Conservation (phyloP, 2,797 vertebrate species). For the Pseudochirops corinnae region DNA sequence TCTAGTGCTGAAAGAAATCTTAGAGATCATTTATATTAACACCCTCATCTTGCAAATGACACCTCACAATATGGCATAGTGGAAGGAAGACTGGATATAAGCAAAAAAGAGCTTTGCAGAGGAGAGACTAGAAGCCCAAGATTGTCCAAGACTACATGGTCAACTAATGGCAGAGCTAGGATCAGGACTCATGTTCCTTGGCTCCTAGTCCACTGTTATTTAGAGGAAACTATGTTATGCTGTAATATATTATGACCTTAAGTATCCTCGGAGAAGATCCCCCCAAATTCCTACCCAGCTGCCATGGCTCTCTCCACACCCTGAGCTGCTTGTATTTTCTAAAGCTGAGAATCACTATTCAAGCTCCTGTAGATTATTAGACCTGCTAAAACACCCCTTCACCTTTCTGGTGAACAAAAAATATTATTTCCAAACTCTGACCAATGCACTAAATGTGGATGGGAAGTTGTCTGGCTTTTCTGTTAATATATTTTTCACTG, state of each 20-base stretch:
- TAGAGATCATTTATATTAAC: background rate
- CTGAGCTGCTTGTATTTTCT: background rate
- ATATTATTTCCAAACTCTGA: background rate
- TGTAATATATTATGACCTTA: background rate
- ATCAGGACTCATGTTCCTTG: background rate
- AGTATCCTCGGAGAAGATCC: background rate
- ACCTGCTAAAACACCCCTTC: background rate
- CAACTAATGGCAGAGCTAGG: background rate
- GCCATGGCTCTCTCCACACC: background rate
- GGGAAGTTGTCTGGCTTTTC: background rate
- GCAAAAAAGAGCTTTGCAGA: background rate
- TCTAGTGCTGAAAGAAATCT: background rate
- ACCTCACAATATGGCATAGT: background rate
- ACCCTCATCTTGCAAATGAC: background rate
- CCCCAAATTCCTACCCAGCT: background rate
- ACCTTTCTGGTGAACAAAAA: background rate
- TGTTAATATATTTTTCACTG: background rate
- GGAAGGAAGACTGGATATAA: background rate
- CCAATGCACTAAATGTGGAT: background rate
- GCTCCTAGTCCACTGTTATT: background rate
- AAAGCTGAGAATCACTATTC: background rate
- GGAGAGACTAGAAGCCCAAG: background rate
- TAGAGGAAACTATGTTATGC: background rate
- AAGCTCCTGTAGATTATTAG: background rate
- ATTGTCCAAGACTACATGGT: background rate